Evolutionary conservation across 2,113 vertebrate species (phyloP).

Genomic region (Muntiacus muntjak): DNA sequence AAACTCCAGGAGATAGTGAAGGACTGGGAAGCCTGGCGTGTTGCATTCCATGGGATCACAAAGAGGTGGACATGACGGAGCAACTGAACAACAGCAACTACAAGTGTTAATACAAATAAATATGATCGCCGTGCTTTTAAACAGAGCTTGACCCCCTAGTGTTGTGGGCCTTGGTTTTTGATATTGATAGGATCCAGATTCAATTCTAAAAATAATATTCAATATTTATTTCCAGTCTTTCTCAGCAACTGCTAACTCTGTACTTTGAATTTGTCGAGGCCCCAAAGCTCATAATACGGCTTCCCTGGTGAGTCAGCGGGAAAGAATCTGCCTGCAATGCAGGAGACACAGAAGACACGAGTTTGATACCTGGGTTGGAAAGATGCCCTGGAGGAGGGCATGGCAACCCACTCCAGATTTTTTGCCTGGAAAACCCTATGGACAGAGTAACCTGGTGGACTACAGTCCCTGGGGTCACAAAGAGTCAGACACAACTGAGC

Average conservation of each 20-base stretch:
- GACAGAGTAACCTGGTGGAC: not conserved
- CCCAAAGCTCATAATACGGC: not conserved
- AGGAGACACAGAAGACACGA: not conserved
- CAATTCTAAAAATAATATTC: not conserved
- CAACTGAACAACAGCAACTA: not conserved
- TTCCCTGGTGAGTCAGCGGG: not conserved
- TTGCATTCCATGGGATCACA: not conserved
- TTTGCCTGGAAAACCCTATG: not conserved
- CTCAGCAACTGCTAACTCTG: not conserved
- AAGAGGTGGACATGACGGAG: not conserved
- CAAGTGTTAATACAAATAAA: not conserved
- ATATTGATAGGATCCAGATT: not conserved
- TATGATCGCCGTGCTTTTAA: not conserved
- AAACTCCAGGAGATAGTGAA: not conserved
- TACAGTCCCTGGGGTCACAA: not conserved
- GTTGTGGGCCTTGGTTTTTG: not conserved
- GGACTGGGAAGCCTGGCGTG: not conserved
- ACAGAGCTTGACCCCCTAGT: not conserved
- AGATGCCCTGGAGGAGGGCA: not conserved
- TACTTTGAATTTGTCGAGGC: not conserved
- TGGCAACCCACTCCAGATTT: not conserved
- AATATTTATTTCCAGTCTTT: not conserved
- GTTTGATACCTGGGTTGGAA: not conserved
- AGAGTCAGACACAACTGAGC: not conserved
- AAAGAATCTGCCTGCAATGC: not conserved